Evolutionary conservation across 2,797 vertebrate species (phyloP).

Genomic region (Buceros bicornis): DNA sequence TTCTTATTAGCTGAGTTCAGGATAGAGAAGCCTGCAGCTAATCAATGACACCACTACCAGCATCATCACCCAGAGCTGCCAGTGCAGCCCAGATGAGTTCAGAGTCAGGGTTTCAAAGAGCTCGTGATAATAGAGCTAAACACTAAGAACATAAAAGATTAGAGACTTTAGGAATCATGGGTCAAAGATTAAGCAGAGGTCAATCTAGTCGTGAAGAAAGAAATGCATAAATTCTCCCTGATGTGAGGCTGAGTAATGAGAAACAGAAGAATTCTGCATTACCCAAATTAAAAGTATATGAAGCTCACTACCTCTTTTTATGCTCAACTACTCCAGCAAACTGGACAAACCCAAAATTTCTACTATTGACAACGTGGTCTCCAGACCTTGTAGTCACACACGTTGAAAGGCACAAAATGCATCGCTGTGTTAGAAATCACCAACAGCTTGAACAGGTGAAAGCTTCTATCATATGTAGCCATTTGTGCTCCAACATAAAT

Average conservation of each 20-base stretch:
- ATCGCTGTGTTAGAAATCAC: too few relatives aligned
- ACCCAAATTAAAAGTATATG: background rate
- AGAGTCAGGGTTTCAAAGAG: conserved; percentile 31
- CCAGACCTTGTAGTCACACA: background rate
- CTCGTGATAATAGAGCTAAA: conserved; percentile 14
- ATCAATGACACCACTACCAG: conserved; percentile 63
- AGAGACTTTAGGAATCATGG: background rate
- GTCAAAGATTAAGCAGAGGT: conserved; percentile 19
- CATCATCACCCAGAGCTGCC: conserved; percentile 52
- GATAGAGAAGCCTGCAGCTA: conserved; percentile 61
- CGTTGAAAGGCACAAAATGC: background rate
- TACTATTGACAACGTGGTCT: background rate
- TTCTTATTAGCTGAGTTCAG: conserved; percentile 75
- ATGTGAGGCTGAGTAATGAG: background rate
- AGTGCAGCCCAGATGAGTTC: conserved; percentile 32
- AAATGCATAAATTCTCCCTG: background rate
- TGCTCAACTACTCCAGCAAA: background rate
- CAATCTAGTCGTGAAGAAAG: background rate
- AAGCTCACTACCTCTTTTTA: background rate
- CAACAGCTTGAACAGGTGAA: background rate
- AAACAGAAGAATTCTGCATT: background rate
- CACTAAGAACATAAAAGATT: conserved; percentile 4
- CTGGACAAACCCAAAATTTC: background rate
- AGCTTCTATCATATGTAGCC: background rate
- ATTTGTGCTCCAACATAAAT: background rate